Conservation (phyloP, 2,797 vertebrate genomes). For the Artibeus jamaicensis region DNA sequence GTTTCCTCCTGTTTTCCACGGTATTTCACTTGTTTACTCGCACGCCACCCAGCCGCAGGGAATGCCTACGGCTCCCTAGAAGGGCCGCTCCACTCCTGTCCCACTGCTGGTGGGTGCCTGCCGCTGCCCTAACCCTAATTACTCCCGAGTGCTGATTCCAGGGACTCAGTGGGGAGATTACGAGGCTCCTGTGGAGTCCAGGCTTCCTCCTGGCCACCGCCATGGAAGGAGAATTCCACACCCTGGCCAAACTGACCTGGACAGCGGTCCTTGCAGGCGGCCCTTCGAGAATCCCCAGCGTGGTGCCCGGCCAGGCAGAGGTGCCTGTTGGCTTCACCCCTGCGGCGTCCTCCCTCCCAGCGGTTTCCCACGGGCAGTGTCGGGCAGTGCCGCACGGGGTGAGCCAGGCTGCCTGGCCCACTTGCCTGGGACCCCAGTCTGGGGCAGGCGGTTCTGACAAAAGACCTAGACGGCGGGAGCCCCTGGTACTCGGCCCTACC, state of each 20-base stretch:
- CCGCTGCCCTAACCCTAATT: not conserved
- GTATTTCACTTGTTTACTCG: not conserved
- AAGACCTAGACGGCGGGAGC: too few species aligned
- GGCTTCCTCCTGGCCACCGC: not conserved
- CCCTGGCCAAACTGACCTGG: not conserved
- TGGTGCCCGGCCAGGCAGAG: not conserved
- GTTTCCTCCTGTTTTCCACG: not conserved
- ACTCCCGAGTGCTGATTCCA: not conserved
- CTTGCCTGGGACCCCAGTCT: not conserved
- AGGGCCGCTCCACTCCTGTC: fast-evolving
- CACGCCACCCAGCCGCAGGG: not conserved
- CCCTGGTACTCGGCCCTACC: too few species aligned
- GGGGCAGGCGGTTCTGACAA: not conserved
- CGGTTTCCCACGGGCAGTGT: not conserved
- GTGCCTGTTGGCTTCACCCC: not conserved
- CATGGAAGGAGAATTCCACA: too few species aligned
- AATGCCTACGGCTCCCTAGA: fast-evolving
- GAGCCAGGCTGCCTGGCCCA: not conserved
- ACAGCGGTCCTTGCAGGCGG: not conserved
- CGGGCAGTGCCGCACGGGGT: not conserved
- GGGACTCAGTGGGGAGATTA: not conserved
- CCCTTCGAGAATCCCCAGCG: not conserved
- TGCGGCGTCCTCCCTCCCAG: not conserved
- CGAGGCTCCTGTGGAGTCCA: not conserved
- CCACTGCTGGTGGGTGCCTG: not conserved